Evolutionary conservation across 2,113 vertebrate species (phyloP), one percentile per base, ranked within the genome.

Genomic region (Isichthys henryi): DNA sequence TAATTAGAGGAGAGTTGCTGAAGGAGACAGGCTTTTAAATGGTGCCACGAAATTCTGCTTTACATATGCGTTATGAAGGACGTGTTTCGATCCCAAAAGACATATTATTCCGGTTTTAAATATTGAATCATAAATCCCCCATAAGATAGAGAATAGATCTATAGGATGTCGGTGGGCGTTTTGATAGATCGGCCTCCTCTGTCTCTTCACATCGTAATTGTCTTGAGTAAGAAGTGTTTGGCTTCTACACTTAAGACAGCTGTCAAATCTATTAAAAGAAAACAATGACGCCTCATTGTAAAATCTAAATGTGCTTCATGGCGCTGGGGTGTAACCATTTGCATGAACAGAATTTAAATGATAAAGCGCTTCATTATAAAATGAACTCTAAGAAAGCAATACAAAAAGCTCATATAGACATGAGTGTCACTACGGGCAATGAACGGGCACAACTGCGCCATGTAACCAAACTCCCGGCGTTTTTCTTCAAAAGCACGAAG

Each of bases 201-300:
- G 53, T 89, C 53, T 85, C 50, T 89, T 89, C 49, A 45, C 39
- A 49, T 66, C 84, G 43, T 11, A 27, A 48, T 89, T 85, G 39
- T 83, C 82, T 85, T 89, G 82, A 31, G 23, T 50, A 43, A 27
- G 45, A 74, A 19, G 31, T 52, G 31, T 70, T 53, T 56, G 35
- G 35, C 85, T 56, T 77, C 31, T 13, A 31, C 27, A 74, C 85
- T 74, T 31, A 52, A 74, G 43, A 86, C 82, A 90, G 62, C 58
- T 90, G 84, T 87, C 58, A 87, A 21, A 43, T 87, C 31, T 23
- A 35, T 84, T 90, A 87, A 74, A 90, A 53, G 84, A 48, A 53
- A 21, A 31, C 48, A 87, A 74, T 52, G 58, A 27, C 11, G 53
- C 62, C 58, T 43, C 43, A 74, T 77, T 74, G 45, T 89, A 48